Base-by-base conservation (phyloP, 2,113 vertebrate genomes). In the Heterotilapia buettikoferi region DNA sequence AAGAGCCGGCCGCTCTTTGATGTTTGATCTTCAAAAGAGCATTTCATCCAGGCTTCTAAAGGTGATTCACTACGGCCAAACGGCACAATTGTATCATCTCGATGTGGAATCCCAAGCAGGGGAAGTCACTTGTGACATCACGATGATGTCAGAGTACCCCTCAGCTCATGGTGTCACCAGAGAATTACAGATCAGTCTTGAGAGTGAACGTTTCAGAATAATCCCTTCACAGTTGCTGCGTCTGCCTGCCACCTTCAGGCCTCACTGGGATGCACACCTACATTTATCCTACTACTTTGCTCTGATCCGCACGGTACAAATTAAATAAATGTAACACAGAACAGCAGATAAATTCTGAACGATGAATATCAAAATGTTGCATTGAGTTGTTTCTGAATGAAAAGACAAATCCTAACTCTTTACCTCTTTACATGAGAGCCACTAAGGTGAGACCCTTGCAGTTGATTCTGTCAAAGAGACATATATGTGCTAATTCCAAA, bases 21-120 rank as follows among this genome's bases (percentile, higher is more conserved):
- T 91, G 84, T 47, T 12, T 13, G 9, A n/a, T 11, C 84, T 86
- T 92, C 86, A 90, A 89, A 95, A 54, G 8, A 83, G 36, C 36
- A 36, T 90, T 84, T 91, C 50, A 90, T 88, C 18, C 2, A 56
- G 66, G 61, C 76, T 68, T n/a, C 18, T n/a, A 7, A 71, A 86
- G 45, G 82, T 79, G 80, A 80, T 81, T 89, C 56, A 82, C 79
- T 45, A n/a, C 2, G 38, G 80, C 86, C 82, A 82, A 86, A 87
- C 50, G 66, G 85, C 68, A 47, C 45, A 5, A 68, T n/a, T 50
- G 61, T 54, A 66, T 21, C 10, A 9, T 24, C 82, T 47, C 66
- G 9, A 73, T 45, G 68, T 84, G 78, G 18, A 50, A 79, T 82
- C 82, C 31, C 18, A 40, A 86, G 36, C 40, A 78, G 80, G 47